Percentiles rank a stretch among this genome's conserved stretches.
Conservation (phyloP, 2,113 vertebrate species). For the Archocentrus centrarchus region DNA sequence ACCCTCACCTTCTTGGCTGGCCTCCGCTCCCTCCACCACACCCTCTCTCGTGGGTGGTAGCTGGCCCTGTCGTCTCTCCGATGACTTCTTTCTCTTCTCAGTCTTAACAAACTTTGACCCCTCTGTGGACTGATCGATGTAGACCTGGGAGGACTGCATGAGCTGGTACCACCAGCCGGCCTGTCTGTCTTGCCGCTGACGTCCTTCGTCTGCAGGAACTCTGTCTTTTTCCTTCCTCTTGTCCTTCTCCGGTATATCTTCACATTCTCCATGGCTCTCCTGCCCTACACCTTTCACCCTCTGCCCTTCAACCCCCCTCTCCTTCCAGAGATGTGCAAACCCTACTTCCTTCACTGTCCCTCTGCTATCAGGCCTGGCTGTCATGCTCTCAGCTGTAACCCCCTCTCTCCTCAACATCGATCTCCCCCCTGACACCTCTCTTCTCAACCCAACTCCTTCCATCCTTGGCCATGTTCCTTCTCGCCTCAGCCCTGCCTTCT, state of each 20-base stretch:
- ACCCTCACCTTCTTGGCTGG: slow-evolving; percentile 77
- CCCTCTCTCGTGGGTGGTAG: slow-evolving; percentile 88
- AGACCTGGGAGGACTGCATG: slow-evolving; percentile 98
- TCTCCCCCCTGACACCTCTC: slow-evolving; percentile 12
- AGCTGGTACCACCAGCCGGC: slow-evolving; percentile 98
- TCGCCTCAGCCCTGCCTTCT: slow-evolving; percentile 58
- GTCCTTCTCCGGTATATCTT: slow-evolving; percentile 50
- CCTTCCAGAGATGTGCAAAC: slow-evolving; percentile 48
- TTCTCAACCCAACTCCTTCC: slow-evolving; percentile 37
- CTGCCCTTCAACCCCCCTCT: slow-evolving; percentile 32
- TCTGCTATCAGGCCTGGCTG: background rate
- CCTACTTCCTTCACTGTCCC: slow-evolving; percentile 17
- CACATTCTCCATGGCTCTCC: slow-evolving; percentile 49
- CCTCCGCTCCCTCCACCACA: slow-evolving; percentile 94
- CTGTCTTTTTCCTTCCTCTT: slow-evolving; percentile 52
- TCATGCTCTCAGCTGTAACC: background rate
- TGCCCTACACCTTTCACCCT: slow-evolving; percentile 63
- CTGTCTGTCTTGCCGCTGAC: slow-evolving; percentile 81
- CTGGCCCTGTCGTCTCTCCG: slow-evolving; percentile 68
- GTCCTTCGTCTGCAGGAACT: slow-evolving; percentile 50
- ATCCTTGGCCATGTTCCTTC: slow-evolving; percentile 70
- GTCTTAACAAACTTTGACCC: slow-evolving; percentile 85
- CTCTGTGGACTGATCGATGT: slow-evolving; percentile 88
- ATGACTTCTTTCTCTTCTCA: slow-evolving; percentile 84
- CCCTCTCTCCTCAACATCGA: slow-evolving; percentile 19